Evolutionary conservation across 2,797 vertebrate genomes (phyloP), one percentile per base, ranked within the genome.

Genomic region (Scleropages formosus): DNA sequence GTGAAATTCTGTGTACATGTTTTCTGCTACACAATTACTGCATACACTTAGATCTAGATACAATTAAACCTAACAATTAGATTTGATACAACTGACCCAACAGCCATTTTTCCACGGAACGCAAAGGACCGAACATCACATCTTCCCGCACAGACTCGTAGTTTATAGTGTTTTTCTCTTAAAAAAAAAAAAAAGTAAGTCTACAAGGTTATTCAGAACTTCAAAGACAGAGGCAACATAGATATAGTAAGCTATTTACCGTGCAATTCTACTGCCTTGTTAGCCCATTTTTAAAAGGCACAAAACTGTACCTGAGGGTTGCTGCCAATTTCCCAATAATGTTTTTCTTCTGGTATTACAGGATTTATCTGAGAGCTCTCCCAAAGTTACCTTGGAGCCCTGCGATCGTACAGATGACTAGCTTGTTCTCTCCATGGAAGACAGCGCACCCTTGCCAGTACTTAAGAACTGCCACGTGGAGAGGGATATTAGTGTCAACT

Each of bases 401-500:
- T 44, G 73, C 24, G 64, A 58, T 22, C 58, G 67, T 74, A 26
- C 60, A 59, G 76, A 18, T 69, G 72, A 76, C 44, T 73, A n/a
- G 64, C 68, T 61, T 66, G 53, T 75, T 61, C 75, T 72, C 77
- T 81, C 76, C 44, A 67, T 46, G 9, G 68, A 71, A 77, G 73
- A 49, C 73, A 22, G 72, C 39, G 47, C 77, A 59, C 69, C 65
- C 75, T 62, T 76, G 75, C 84, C 78, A 80, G 78, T 85, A 79
- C 86, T 87, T 82, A 86, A 80, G 84, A 86, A 78, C 82, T 87
- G 85, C 87, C 85, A 88, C 84, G 82, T 75, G 80, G 78, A 77
- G 82, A 87, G 84, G 86, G 84, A 90, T 89, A 89, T 88, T 90
- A 88, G 85, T 84, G 86, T 89, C 87, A 86, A 88, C 83, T 85